Percentiles rank a stretch among this genome's conserved stretches.
Conservation (phyloP, 2,113 vertebrate genomes). For the Canis aureus region DNA sequence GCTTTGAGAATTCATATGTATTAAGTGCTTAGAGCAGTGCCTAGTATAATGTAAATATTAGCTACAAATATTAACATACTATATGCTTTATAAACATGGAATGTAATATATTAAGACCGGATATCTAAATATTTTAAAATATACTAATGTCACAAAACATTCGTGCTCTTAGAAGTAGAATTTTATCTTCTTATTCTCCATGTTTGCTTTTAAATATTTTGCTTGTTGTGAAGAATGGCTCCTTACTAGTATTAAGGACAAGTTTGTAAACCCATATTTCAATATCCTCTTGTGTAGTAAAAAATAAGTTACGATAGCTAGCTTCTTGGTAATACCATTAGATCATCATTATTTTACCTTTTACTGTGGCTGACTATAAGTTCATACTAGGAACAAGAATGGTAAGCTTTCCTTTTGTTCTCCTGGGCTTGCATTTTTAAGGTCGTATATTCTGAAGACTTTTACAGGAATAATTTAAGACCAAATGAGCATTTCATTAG, state of each 20-base stretch:
- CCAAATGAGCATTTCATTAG: neutral
- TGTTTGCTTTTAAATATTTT: neutral
- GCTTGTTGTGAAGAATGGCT: neutral
- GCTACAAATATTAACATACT: neutral
- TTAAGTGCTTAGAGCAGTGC: neutral
- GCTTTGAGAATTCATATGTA: neutral
- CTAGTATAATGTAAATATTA: neutral
- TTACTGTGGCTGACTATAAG: neutral
- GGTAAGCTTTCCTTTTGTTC: neutral
- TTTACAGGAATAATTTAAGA: slow-evolving; percentile 13
- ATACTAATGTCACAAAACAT: neutral
- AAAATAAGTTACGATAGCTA: neutral
- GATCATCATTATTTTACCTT: neutral
- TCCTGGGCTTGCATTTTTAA: neutral
- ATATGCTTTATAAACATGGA: neutral
- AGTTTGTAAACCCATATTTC: neutral
- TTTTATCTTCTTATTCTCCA: neutral
- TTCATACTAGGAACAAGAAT: neutral
- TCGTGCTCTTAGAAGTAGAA: neutral
- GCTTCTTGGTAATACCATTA: neutral
- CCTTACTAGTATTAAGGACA: neutral
- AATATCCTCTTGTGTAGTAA: neutral
- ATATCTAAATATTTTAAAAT: slow-evolving; percentile 14
- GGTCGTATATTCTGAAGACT: neutral
- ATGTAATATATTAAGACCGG: neutral